These are phyloP conservation scores for Cheilosia vulpina DNA, from an alignment of 2,888 invertebrate species.

Conservation along the genomic window DNA sequence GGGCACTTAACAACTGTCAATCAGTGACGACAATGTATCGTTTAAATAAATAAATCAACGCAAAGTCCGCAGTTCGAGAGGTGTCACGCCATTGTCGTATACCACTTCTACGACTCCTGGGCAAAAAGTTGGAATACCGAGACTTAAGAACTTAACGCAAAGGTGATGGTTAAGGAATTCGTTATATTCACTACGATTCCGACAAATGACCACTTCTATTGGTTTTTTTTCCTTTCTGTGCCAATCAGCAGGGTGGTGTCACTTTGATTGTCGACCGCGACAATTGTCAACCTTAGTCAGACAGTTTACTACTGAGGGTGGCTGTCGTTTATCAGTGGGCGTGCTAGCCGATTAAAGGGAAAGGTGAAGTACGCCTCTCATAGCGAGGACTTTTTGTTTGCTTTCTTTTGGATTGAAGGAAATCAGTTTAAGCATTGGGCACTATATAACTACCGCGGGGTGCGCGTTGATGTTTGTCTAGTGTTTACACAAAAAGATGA, in stretches of 20 bases:
- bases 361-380: slow-evolving; percentile 1
- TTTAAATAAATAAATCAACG: slow-evolving; percentile 71
- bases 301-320: slow-evolving; percentile 34
- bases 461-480: too few species aligned
- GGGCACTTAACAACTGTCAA: slow-evolving; percentile 68
- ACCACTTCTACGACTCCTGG: slow-evolving; percentile 48
- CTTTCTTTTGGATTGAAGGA: background rate
- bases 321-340: slow-evolving; percentile 41
- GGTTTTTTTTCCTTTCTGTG: slow-evolving; percentile 7
- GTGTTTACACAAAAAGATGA: background rate
- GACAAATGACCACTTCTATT: slow-evolving; percentile 47
- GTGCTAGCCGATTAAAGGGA: slow-evolving; percentile 17
- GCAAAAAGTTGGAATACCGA: slow-evolving; percentile 41
- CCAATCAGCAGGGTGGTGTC: slow-evolving; percentile 61
- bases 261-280: slow-evolving; percentile 63
- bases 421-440: slow-evolving; percentile 23
- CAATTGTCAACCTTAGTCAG: slow-evolving; percentile 53
- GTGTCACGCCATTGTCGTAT: slow-evolving; percentile 49
- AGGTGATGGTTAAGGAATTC: slow-evolving; percentile 54
- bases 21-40: slow-evolving; percentile 61
- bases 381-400: slow-evolving; percentile 4
- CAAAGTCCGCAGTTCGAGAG: slow-evolving; percentile 57
- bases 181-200: slow-evolving; percentile 55
- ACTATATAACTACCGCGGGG: background rate
- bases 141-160: slow-evolving; percentile 14